These are phyloP conservation scores for Nyctalus aviator DNA, from an alignment of 2,797 vertebrate species.

Conservation along the genomic window DNA sequence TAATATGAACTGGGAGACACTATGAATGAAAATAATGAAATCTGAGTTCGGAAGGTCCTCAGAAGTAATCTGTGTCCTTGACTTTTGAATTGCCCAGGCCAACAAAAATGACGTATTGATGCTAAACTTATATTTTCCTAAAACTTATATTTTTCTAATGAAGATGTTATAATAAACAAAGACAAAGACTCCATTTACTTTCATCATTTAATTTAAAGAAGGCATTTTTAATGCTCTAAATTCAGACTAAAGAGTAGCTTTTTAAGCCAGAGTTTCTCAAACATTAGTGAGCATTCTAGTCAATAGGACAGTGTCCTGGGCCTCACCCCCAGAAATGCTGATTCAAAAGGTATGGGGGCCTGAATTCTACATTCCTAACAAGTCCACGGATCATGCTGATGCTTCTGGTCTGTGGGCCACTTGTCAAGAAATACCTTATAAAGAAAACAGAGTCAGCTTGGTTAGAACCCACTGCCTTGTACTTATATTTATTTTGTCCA, in stretches of 20 bases:
- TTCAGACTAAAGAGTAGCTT: neutral
- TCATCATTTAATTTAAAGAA: slow-evolving; percentile 28
- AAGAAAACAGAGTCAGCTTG: neutral
- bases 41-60: neutral
- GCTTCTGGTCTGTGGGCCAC: neutral
- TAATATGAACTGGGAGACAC: neutral
- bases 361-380: neutral
- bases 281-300: neutral
- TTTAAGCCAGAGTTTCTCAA: slow-evolving; percentile 9
- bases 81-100: neutral
- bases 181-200: neutral
- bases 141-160: slow-evolving; percentile 1
- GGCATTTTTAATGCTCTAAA: neutral
- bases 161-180: neutral
- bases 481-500: neutral
- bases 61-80: neutral
- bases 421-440: neutral
- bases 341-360: neutral
- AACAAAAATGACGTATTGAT: neutral
- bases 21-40: slow-evolving; percentile 15
- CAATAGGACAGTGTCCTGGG: neutral
- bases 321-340: neutral
- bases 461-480: neutral
- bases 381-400: neutral
- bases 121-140: neutral